These are phyloP conservation scores for Gallinago paraguaiae DNA, from an alignment of 2,113 vertebrate genomes.

Conservation along the genomic window DNA sequence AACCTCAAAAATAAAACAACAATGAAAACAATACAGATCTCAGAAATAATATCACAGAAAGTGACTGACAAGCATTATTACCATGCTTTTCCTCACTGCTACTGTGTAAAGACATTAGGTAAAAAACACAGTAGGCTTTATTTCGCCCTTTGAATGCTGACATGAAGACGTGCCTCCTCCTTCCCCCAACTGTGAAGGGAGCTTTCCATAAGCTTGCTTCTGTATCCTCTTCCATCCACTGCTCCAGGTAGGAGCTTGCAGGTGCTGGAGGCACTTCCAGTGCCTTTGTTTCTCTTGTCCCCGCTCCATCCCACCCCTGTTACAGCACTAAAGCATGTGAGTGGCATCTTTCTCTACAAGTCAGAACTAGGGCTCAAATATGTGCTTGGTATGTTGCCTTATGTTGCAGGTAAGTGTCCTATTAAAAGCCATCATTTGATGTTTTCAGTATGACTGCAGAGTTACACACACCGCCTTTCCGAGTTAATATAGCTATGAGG, in stretches of 20 bases:
- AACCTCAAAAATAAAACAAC: not conserved
- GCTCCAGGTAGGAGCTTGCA: rapidly evolving
- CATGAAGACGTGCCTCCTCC: rapidly evolving
- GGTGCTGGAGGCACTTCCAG: not conserved
- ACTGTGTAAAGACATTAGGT: not conserved
- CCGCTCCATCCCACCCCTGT: rapidly evolving
- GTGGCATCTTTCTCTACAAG: not conserved
- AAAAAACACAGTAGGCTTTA: not conserved
- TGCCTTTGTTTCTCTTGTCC: not conserved
- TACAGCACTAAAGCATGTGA: not conserved
- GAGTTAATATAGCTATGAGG: not conserved
- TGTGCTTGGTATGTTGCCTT: not conserved
- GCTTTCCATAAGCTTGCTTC: not conserved
- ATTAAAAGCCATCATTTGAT: not conserved
- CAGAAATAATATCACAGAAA: not conserved
- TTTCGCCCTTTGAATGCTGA: not conserved
- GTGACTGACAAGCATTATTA: not conserved
- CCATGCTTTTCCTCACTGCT: not conserved
- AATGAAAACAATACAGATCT: not conserved
- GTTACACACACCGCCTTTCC: not conserved
- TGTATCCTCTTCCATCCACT: not conserved
- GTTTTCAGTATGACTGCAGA: not conserved
- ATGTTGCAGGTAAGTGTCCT: not conserved
- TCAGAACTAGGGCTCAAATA: not conserved
- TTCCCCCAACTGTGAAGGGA: not conserved